phyloP scores from a whole-genome alignment of 2,113 vertebrate genomes.

The Etheostoma spectabile region DNA sequence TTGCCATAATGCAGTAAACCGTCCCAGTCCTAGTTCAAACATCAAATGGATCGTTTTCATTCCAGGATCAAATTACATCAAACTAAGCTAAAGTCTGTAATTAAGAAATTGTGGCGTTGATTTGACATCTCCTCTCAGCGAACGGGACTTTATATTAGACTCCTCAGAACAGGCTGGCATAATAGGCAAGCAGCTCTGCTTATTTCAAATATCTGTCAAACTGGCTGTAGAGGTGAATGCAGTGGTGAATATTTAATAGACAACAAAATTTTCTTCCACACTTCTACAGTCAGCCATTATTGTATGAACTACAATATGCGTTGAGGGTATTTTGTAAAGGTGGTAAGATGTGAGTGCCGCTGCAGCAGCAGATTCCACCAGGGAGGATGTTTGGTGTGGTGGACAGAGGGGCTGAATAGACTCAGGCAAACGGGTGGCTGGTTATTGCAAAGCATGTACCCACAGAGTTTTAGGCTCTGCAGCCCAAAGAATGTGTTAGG shows the following conservation, averaged over 20 bases:
- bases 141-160: background rate
- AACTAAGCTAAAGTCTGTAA: background rate
- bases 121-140: background rate
- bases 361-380: constrained; percentile 23
- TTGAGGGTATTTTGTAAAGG: constrained; percentile 26
- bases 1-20: too few relatives aligned
- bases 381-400: constrained; percentile 2
- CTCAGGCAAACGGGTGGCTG: background rate
- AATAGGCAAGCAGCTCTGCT: background rate
- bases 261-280: constrained; percentile 20
- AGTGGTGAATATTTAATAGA: constrained; percentile 49
- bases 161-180: background rate
- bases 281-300: constrained; percentile 34
- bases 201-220: constrained; percentile 5
- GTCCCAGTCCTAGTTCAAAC: background rate
- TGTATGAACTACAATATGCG: constrained; percentile 24
- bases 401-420: background rate
- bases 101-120: background rate
- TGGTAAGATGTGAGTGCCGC: background rate
- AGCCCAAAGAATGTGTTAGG: background rate
- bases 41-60: background rate
- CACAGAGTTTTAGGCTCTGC: background rate
- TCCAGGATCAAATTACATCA: background rate
- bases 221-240: constrained; percentile 15
- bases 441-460: constrained; percentile 1